Evolutionary conservation across 2,888 invertebrate species (phyloP), one percentile per base, ranked within the genome.

Genomic region (Mechanitis messenoides): DNA sequence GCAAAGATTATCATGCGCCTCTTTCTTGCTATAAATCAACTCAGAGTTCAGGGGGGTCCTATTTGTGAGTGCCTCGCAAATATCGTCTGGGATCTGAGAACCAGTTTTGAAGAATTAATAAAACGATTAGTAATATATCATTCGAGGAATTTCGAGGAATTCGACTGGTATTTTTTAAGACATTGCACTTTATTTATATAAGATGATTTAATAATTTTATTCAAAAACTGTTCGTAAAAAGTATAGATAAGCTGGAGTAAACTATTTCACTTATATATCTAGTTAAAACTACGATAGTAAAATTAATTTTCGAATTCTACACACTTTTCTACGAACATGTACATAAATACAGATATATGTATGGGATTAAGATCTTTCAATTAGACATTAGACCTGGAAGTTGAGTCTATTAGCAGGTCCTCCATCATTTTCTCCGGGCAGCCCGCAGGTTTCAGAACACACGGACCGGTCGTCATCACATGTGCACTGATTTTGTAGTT

Each of bases 1-100:
- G 68, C 87, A 89, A 5, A 85, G 61, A 0, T 73, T 76, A 6
- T 77, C 75, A 59, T 84, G 84, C 0, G 64, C 74, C 57, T 81
- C 81, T n/a, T 74, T 74, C 60, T 74, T 83, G 59, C 78, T 79
- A 71, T 86, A 89, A 1, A 75, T 71, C 46, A 89, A 53, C 64
- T 89, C 88, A 0, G 88, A 87, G 68, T 90, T 89, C 38, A 80
- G 61, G 1, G 78, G 70, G 0, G 82, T 87, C 33, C 87, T 74
- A 61, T 86, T 77, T 0, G 84, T 83, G 0, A 86, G 74, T 0
- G 84, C 76, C 65, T 89, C 88, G 65, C 88, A 89, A 31, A 89
- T 81, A 62, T 88, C 89, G 55, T 90, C 88, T 0, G 89, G 89
- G 59, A 89, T 78, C 88, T 88, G 69, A n/a, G 56, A 60, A 59